Percentiles rank a stretch among this genome's conserved stretches.
Evolutionary conservation across 2,888 invertebrate genomes (phyloP).

Genomic region (Leuctra nigra): DNA sequence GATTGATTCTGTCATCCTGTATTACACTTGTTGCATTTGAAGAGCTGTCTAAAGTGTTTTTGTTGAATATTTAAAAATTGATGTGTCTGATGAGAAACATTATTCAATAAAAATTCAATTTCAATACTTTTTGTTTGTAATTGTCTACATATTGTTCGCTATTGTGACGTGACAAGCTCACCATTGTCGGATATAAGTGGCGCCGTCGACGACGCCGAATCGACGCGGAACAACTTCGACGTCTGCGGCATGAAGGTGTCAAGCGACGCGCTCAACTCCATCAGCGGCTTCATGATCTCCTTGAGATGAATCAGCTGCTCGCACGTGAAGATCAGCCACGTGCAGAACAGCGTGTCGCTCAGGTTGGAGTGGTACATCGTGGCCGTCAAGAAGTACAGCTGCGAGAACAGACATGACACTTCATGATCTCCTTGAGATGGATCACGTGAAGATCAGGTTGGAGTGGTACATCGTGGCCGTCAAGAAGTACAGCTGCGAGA

Average conservation of each 20-base stretch:
- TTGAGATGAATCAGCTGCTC: slow-evolving; percentile 80
- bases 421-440: no score
- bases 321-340: slow-evolving; percentile 78
- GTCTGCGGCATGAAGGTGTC: slow-evolving; percentile 62
- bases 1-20: no score
- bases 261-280: slow-evolving; percentile 76
- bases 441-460: neutral
- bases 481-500: no score
- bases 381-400: slow-evolving; percentile 62
- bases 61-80: no score
- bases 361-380: slow-evolving; percentile 53
- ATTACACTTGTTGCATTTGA: no score
- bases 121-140: no score
- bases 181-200: slow-evolving; percentile 25
- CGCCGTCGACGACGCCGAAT: slow-evolving; percentile 28
- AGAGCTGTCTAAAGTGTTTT: no score
- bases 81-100: no score
- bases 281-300: slow-evolving; percentile 78
- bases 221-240: slow-evolving; percentile 40
- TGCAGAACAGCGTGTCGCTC: slow-evolving; percentile 73
- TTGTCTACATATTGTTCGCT: no score
- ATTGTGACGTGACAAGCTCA: no score
- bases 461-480: no score
- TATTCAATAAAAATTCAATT: no score
- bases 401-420: slow-evolving; percentile 15